These are phyloP conservation scores for Phyllotreta cruciferae DNA, from an alignment of 2,888 invertebrate species.

Conservation along the genomic window DNA sequence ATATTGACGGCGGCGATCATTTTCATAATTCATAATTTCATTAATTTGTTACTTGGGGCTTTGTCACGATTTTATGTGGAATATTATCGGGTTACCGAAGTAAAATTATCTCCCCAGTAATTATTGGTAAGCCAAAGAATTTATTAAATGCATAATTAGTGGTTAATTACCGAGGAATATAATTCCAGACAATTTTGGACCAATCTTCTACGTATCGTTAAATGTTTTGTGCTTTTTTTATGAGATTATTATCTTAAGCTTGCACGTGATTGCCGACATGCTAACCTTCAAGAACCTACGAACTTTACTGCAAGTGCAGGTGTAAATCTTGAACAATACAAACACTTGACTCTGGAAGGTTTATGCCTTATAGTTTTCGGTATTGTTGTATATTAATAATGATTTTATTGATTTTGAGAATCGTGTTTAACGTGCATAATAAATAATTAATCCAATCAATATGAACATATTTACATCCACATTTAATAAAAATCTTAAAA, in stretches of 20 bases:
- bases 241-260: conserved; percentile 30
- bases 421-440: neutral
- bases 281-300: conserved; percentile 23
- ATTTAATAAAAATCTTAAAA: too few relatives aligned
- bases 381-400: conserved; percentile 4
- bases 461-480: too few relatives aligned
- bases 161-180: conserved; percentile 55
- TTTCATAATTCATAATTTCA: conserved; percentile 64
- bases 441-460: too few relatives aligned
- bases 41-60: conserved; percentile 63
- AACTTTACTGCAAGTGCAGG: conserved; percentile 20
- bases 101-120: conserved; percentile 58
- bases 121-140: conserved; percentile 59
- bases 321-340: conserved; percentile 18
- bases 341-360: conserved; percentile 14
- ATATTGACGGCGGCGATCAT: conserved; percentile 60
- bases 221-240: conserved; percentile 28
- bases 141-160: conserved; percentile 61
- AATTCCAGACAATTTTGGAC: conserved; percentile 39
- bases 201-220: conserved; percentile 35
- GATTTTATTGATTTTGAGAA: conserved; percentile 6
- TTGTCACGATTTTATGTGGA: conserved; percentile 63
- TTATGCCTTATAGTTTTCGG: conserved; percentile 3
- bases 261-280: conserved; percentile 25
- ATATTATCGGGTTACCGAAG: conserved; percentile 61